A percentile compares a stretch with the other conserved stretches of the same genome.
Evolutionary conservation across 2,888 invertebrate species (phyloP).

Genomic region (Malachius bipustulatus): DNA sequence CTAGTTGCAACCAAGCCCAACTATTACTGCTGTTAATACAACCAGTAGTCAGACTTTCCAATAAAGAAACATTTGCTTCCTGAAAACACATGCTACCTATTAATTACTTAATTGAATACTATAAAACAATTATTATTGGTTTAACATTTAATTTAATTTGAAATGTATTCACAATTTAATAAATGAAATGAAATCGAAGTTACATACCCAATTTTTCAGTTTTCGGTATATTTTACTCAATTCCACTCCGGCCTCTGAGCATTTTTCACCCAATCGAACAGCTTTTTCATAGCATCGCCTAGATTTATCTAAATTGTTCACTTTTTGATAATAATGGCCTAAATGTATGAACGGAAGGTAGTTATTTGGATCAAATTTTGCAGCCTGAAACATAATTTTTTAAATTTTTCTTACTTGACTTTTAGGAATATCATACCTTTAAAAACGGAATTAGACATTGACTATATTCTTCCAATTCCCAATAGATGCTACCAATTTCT

Average conservation of each 20-base stretch:
- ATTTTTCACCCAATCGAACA: slow-evolving; percentile 56
- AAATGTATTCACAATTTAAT: no score
- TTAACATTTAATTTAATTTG: no score
- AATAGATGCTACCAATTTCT: slow-evolving; percentile 49
- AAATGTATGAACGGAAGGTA: slow-evolving; percentile 62
- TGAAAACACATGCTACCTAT: slow-evolving; percentile 23
- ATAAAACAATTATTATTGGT: no score
- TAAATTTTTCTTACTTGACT: background rate
- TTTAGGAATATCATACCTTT: slow-evolving; percentile 33
- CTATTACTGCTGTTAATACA: slow-evolving; percentile 36
- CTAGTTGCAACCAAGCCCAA: slow-evolving; percentile 78
- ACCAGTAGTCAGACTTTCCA: slow-evolving; percentile 41
- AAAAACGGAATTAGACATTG: slow-evolving; percentile 52
- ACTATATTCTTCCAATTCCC: slow-evolving; percentile 45
- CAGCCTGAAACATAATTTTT: slow-evolving; percentile 37
- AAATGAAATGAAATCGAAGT: no score
- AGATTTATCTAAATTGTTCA: slow-evolving; percentile 59
- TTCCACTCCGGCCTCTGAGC: slow-evolving; percentile 54
- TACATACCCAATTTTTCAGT: slow-evolving; percentile 50
- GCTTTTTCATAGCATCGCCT: slow-evolving; percentile 78
- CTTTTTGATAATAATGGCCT: slow-evolving; percentile 58
- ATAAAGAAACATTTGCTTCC: slow-evolving; percentile 51
- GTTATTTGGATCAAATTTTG: slow-evolving; percentile 62
- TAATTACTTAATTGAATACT: no score
- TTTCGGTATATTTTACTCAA: slow-evolving; percentile 65